Percentiles rank a stretch among this genome's conserved stretches.
These are phyloP conservation scores for Scaptomyza tumidula DNA, from an alignment of 2,888 invertebrate species.

Conservation along the genomic window DNA sequence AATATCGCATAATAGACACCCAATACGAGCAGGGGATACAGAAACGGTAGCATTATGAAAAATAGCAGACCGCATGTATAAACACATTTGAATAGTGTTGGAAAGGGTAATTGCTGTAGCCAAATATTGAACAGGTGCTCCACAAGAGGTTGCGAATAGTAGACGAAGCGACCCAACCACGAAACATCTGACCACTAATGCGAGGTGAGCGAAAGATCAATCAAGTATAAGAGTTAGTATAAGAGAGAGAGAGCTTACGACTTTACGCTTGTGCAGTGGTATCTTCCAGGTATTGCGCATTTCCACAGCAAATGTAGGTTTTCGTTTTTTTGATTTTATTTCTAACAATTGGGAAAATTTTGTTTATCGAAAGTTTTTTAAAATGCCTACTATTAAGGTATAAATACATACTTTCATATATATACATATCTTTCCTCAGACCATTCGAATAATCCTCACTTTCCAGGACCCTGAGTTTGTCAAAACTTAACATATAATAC, in stretches of 20 bases:
- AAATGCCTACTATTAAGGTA: constrained; percentile 14
- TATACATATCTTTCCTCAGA: too few species aligned
- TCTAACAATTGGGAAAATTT: constrained; percentile 7
- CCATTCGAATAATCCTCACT: too few species aligned
- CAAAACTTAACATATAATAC: too few species aligned
- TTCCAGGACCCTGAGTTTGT: too few species aligned
- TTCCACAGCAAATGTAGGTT: neutral
- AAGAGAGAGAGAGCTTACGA: constrained; percentile 53
- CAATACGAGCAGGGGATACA: constrained; percentile 59
- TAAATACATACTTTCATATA: too few species aligned
- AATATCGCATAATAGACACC: constrained; percentile 58
- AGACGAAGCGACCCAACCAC: constrained; percentile 59
- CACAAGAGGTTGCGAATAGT: constrained; percentile 75
- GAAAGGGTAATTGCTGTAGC: constrained; percentile 80
- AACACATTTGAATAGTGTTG: constrained; percentile 73
- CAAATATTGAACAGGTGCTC: constrained; percentile 71
- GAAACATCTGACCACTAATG: constrained; percentile 72
- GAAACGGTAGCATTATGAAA: constrained; percentile 62
- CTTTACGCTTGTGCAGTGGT: constrained; percentile 77
- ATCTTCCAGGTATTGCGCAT: constrained; percentile 76
- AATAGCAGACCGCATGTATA: constrained; percentile 64
- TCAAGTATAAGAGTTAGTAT: neutral
- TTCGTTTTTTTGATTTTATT: neutral
- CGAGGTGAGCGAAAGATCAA: too few species aligned
- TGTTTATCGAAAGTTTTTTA: neutral